Percentiles rank a stretch among this genome's conserved stretches.
These are phyloP conservation scores for Alces alces DNA, from an alignment of 2,113 vertebrate species.

Conservation along the genomic window DNA sequence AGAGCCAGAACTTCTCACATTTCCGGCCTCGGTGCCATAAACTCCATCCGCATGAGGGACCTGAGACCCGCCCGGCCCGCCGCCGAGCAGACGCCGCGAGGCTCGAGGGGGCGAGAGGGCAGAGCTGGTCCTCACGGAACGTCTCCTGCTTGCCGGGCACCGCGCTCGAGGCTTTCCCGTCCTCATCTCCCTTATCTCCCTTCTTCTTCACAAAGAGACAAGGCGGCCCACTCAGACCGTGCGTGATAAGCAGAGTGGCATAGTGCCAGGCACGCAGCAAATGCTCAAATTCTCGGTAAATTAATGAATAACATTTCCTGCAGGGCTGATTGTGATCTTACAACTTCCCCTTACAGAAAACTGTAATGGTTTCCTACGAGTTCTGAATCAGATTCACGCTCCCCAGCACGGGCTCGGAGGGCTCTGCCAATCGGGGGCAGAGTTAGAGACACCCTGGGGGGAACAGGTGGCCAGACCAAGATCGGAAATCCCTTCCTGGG, in stretches of 20 bases:
- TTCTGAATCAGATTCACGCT: not conserved
- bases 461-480: not conserved
- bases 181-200: not conserved
- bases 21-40: not conserved
- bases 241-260: no score
- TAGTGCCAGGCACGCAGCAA: not conserved
- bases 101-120: not conserved
- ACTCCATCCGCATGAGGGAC: rapidly evolving
- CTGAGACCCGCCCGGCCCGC: not conserved
- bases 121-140: not conserved
- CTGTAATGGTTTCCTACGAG: not conserved
- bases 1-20: not conserved
- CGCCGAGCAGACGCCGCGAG: not conserved
- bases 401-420: not conserved
- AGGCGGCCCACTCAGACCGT: no score
- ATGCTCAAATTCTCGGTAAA: not conserved
- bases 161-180: not conserved
- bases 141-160: not conserved
- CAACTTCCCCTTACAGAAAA: not conserved
- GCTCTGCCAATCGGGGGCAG: not conserved
- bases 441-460: not conserved
- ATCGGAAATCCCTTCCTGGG: not conserved
- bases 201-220: not conserved
- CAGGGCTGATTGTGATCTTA: not conserved
- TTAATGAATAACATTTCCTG: not conserved